Conservation (phyloP, 2,113 vertebrate genomes). For the Gallinago jamesoni region DNA sequence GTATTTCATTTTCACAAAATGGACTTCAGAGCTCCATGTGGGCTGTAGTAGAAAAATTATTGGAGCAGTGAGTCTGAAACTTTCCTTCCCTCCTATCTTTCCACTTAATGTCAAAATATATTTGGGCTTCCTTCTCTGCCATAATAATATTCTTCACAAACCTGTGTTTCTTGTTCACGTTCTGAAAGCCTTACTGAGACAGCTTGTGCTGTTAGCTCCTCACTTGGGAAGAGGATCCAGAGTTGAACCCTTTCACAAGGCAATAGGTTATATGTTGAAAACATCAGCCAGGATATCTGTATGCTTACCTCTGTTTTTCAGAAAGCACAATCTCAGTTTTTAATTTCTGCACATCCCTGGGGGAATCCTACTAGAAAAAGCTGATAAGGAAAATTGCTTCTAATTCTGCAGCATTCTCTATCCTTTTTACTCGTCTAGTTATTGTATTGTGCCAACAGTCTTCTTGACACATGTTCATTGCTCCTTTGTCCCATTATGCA, state of each 20-base stretch:
- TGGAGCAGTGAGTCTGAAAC: not conserved
- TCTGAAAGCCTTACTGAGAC: not conserved
- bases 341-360: not conserved
- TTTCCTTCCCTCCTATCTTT: not conserved
- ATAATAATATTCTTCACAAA: not conserved
- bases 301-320: not conserved
- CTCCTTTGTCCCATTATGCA: fast-evolving
- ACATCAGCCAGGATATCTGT: not conserved
- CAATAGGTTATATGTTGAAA: not conserved
- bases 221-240: not conserved
- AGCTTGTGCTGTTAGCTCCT: not conserved
- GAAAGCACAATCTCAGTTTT: not conserved
- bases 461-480: not conserved
- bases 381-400: not conserved
- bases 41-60: not conserved
- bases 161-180: not conserved
- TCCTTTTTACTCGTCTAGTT: not conserved
- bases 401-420: not conserved
- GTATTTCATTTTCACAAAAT: not conserved
- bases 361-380: not conserved
- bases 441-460: not conserved
- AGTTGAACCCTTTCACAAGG: not conserved
- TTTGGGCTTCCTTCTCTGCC: not conserved
- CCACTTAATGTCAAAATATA: not conserved
- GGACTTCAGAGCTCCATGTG: not conserved